Evolutionary conservation across 35 echinoderm and acorn worm genomes (phyloP).

Genomic region (Diadema setosum): DNA sequence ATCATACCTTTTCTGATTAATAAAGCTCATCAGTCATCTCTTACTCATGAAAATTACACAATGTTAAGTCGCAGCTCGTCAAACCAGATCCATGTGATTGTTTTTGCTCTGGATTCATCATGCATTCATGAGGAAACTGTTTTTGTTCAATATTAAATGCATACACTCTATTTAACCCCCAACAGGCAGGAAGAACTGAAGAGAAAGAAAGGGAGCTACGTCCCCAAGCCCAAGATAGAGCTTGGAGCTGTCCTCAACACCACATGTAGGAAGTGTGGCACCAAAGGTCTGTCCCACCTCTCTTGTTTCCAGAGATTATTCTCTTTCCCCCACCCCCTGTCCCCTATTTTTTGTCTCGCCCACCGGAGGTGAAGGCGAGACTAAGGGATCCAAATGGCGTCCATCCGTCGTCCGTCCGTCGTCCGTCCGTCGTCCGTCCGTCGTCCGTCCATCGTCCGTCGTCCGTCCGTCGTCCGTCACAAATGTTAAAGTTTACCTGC

Average conservation of each 20-base stretch:
- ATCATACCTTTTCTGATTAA: too few relatives aligned
- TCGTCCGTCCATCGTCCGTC: too few relatives aligned
- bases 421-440: not conserved
- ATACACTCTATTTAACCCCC: not conserved
- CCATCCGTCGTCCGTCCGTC: not conserved
- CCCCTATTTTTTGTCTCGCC: not conserved
- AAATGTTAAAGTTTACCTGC: too few relatives aligned
- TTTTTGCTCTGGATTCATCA: too few relatives aligned
- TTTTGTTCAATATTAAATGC: not conserved
- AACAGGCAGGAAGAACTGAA: slow-evolving; percentile 77
- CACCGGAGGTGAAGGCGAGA: not conserved
- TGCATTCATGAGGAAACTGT: not conserved
- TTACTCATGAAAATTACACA: too few relatives aligned
- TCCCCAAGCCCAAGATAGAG: slow-evolving; percentile 64
- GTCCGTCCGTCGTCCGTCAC: too few relatives aligned
- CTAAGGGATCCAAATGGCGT: not conserved
- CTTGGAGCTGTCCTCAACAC: slow-evolving; percentile 88
- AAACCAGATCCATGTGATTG: not conserved
- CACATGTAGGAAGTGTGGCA: slow-evolving; percentile 76
- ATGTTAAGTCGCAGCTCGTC: not conserved
- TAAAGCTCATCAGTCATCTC: too few relatives aligned
- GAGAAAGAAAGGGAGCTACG: slow-evolving; percentile 69
- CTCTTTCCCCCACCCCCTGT: not conserved
- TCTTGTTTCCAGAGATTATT: not conserved
- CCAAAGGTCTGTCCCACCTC: slow-evolving; percentile 31